These are phyloP conservation scores for Anseranas semipalmata DNA, from an alignment of 2,113 vertebrate species.

Conservation along the genomic window DNA sequence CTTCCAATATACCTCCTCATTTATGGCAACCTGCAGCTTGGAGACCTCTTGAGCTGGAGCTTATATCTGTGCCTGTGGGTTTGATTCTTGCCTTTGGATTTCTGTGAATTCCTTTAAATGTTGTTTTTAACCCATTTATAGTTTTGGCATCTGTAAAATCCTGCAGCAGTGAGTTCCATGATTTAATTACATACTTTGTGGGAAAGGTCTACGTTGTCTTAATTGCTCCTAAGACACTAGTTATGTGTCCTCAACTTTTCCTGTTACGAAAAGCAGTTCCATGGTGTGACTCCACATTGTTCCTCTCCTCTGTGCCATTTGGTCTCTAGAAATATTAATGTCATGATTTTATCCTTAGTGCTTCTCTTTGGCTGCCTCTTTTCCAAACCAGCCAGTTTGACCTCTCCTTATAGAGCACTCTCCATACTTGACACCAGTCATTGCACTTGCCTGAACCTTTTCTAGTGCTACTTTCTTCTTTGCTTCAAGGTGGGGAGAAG, in stretches of 20 bases:
- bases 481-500: neutral
- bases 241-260: neutral
- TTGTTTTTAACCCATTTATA: neutral
- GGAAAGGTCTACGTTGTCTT: neutral
- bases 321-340: accelerated
- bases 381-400: neutral
- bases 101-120: neutral
- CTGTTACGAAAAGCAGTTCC: neutral
- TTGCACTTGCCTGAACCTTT: neutral
- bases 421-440: neutral
- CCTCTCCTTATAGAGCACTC: neutral
- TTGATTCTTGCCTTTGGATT: neutral
- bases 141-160: neutral
- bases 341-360: neutral
- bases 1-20: neutral
- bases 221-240: neutral
- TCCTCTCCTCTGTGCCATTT: neutral
- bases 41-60: neutral
- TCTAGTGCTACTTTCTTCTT: neutral
- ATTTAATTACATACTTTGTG: neutral
- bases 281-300: neutral
- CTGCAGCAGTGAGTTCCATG: neutral
- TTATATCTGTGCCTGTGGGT: neutral
- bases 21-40: neutral
- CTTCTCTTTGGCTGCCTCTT: neutral